A percentile compares a stretch with the other conserved stretches of the same genome.
Evolutionary conservation across 1,140 invertebrate species (phyloP).

Genomic region (Polyergus mexicanus): DNA sequence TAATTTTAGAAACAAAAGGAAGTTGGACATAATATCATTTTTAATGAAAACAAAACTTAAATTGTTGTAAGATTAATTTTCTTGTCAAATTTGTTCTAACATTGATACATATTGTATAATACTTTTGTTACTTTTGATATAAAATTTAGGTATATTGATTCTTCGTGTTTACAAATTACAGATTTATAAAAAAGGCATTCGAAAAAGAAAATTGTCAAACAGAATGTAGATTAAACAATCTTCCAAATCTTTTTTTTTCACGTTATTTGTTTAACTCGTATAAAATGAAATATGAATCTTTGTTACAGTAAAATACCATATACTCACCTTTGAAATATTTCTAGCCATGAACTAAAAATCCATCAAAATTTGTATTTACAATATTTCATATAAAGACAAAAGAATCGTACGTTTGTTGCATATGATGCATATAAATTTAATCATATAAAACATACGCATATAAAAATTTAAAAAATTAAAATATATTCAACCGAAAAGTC

Average conservation of each 20-base stretch:
- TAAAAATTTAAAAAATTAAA: neutral
- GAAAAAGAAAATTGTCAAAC: neutral
- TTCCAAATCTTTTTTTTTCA: neutral
- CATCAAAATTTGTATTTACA: neutral
- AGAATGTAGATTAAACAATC: neutral
- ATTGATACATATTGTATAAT: neutral
- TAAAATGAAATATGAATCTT: neutral
- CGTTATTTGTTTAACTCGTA: neutral
- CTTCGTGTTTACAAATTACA: neutral
- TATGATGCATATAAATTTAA: neutral
- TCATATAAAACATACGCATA: neutral
- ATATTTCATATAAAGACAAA: neutral
- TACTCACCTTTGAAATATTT: neutral
- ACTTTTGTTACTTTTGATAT: neutral
- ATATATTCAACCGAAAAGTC: neutral
- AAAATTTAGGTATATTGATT: neutral
- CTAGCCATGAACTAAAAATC: neutral
- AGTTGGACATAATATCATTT: neutral
- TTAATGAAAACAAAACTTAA: neutral
- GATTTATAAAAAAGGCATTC: neutral
- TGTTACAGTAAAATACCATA: neutral
- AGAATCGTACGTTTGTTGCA: neutral
- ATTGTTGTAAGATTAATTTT: neutral
- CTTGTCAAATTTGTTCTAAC: neutral
- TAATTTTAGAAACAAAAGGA: neutral